A percentile compares a stretch with the other conserved stretches of the same genome.
phyloP scores from a whole-genome alignment of 53 echinoderm and acorn worm species.

The Holothuria leucospilota region DNA sequence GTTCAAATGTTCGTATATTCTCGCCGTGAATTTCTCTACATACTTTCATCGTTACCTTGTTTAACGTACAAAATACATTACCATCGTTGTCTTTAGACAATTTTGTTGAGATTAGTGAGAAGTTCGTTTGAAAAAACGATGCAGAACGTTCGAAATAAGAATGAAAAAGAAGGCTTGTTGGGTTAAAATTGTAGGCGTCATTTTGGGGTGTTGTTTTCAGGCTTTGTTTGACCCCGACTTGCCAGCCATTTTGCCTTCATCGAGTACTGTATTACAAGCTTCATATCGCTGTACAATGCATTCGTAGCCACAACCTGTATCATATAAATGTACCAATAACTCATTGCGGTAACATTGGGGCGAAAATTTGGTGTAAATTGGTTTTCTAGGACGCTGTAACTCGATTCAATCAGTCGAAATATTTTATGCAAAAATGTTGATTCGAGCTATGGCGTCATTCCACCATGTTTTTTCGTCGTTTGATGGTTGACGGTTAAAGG shows the following conservation, averaged over 20 bases:
- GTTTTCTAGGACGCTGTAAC: background rate
- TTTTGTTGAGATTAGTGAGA: conserved; percentile 72
- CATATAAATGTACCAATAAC: no score
- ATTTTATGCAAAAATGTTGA: conserved; percentile 50
- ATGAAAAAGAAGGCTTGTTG: conserved; percentile 95
- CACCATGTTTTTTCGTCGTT: conserved; percentile 40
- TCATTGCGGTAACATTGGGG: no score
- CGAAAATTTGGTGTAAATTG: no score
- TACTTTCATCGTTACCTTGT: conserved; percentile 30
- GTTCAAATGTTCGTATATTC: conserved; percentile 52
- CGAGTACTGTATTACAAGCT: conserved; percentile 23
- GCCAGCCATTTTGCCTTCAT: conserved; percentile 89
- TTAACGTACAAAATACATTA: conserved; percentile 55
- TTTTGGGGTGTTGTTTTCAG: conserved; percentile 99
- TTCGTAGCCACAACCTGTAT: no score
- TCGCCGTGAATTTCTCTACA: conserved; percentile 47
- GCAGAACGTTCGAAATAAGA: conserved; percentile 35
- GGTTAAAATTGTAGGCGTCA: conserved; percentile 82
- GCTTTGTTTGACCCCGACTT: conserved; percentile 99
- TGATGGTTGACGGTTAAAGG: conserved; percentile 47
- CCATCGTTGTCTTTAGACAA: conserved; percentile 65
- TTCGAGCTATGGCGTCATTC: conserved; percentile 45
- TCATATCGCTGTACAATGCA: no score
- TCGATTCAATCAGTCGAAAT: conserved; percentile 16
- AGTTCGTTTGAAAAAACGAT: conserved; percentile 48